Evolutionary conservation across 2,888 invertebrate genomes (phyloP).

Genomic region (Pristionchus maxplancki): DNA sequence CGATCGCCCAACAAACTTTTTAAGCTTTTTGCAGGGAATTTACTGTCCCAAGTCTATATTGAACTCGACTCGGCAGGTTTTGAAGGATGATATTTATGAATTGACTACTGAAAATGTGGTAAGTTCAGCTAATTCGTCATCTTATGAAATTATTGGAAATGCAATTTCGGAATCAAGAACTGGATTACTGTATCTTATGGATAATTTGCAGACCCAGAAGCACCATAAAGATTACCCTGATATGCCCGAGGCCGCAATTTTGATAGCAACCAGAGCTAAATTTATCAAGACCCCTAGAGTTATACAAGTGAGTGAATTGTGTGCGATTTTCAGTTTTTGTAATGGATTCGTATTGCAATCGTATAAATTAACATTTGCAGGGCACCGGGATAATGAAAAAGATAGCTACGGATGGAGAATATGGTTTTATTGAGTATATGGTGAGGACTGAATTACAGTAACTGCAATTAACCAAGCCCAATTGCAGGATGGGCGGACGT

Average conservation of each 20-base stretch:
- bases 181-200: too few relatives aligned
- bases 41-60: conserved; percentile 33
- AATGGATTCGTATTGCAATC: neutral
- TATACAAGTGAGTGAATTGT: conserved; percentile 25
- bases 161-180: too few relatives aligned
- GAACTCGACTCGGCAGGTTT: neutral
- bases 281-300: conserved; percentile 25
- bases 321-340: too few relatives aligned
- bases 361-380: neutral
- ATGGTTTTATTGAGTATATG: conserved; percentile 22
- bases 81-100: conserved; percentile 46
- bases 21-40: conserved; percentile 36
- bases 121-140: neutral
- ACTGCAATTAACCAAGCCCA: neutral
- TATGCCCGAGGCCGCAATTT: conserved; percentile 29
- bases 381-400: conserved; percentile 33
- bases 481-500: conserved; percentile 26
- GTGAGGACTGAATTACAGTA: neutral
- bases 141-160: neutral
- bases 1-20: neutral
- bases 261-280: conserved; percentile 35
- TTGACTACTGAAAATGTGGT: neutral
- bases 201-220: neutral
- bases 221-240: neutral
- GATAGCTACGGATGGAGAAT: conserved; percentile 11